Evolutionary conservation across 2,797 vertebrate genomes (phyloP).

Genomic region (Sebastes iracundus): DNA sequence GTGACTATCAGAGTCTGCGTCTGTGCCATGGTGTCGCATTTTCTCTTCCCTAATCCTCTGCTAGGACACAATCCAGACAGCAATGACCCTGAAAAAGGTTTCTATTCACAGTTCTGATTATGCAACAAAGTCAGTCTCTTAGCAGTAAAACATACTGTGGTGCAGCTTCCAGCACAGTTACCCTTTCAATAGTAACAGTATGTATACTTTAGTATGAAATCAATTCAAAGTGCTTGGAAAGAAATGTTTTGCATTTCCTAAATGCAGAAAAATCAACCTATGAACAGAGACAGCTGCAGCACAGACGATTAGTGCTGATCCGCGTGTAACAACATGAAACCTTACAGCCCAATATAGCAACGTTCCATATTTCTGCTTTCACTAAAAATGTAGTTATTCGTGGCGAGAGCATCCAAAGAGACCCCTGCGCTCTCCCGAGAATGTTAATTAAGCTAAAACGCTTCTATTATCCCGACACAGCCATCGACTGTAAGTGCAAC

Average conservation of each 20-base stretch:
- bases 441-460: conserved; percentile 54
- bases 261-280: neutral
- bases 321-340: neutral
- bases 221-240: neutral
- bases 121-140: conserved; percentile 11
- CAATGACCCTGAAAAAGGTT: conserved; percentile 13
- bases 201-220: neutral
- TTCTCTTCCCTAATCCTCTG: conserved; percentile 7
- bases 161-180: neutral
- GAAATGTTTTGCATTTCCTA: neutral
- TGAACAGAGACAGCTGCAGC: neutral
- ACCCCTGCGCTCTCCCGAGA: conserved; percentile 11
- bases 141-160: neutral
- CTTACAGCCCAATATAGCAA: neutral
- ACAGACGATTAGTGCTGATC: conserved; percentile 7
- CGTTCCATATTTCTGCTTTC: neutral
- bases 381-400: conserved; percentile 18
- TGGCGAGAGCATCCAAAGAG: conserved; percentile 7
- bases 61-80: neutral
- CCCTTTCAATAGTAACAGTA: neutral
- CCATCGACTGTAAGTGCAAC: conserved; percentile 21
- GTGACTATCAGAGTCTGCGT: conserved; percentile 9
- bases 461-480: conserved; percentile 38
- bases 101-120: conserved; percentile 14
- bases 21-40: neutral